Conservation (phyloP, 2,113 vertebrate genomes). For the Catharus minimus region DNA sequence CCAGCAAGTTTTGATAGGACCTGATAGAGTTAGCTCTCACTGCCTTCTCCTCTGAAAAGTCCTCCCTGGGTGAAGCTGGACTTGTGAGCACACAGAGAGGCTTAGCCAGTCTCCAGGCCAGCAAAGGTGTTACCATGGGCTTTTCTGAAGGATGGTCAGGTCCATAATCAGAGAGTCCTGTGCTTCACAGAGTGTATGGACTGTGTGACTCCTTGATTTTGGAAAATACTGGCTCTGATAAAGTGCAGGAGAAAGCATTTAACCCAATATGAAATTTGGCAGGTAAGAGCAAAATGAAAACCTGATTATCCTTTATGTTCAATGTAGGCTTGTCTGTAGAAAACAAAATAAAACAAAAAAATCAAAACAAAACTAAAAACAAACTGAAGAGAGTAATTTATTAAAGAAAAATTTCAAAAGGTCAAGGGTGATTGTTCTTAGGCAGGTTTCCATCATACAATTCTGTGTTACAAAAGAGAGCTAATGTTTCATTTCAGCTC, state of each 20-base stretch:
- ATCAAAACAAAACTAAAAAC: not conserved
- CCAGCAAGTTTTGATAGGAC: not conserved
- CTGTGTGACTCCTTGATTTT: not conserved
- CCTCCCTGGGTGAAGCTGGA: not conserved
- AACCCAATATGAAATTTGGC: not conserved
- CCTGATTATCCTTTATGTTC: not conserved
- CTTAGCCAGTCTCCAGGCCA: not conserved
- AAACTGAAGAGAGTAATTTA: not conserved
- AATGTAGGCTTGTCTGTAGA: not conserved
- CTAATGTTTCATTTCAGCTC: not conserved
- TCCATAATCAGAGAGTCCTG: not conserved
- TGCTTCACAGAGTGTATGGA: not conserved
- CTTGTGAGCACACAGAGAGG: not conserved
- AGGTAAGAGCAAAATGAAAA: not conserved
- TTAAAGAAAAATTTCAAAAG: not conserved
- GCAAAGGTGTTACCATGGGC: not conserved
- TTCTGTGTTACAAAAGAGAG: not conserved
- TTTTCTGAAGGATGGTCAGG: not conserved
- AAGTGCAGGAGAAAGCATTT: not conserved
- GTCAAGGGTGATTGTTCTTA: not conserved
- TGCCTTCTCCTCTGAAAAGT: not conserved
- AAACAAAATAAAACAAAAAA: too few relatives aligned
- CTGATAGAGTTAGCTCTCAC: accelerated
- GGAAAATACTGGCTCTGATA: not conserved
- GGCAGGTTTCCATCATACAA: not conserved